A percentile compares a stretch with the other conserved stretches of the same genome.
Conservation (phyloP, 2,888 invertebrate genomes). For the Callosobruchus maculatus region DNA sequence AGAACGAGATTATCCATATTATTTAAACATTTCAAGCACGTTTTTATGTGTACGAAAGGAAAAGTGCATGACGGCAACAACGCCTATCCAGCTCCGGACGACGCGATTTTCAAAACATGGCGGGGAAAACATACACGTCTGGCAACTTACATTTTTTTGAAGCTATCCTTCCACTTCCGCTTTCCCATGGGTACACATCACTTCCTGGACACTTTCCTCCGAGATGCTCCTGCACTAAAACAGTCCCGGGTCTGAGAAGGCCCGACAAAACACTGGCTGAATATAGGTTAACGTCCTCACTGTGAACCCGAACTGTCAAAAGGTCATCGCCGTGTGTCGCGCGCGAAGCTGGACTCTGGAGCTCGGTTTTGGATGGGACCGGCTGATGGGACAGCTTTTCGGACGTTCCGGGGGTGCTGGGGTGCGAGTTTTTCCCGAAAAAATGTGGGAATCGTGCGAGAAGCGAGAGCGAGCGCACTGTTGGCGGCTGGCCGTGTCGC, state of each 20-base stretch:
- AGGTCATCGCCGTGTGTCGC: not conserved
- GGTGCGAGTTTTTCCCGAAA: not conserved
- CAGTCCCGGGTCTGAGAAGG: not conserved
- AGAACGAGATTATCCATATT: not conserved
- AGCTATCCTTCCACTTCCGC: not conserved
- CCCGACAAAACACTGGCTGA: not conserved
- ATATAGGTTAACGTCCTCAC: not conserved
- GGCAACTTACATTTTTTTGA: not conserved
- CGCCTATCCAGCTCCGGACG: not conserved
- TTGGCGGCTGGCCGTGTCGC: not conserved
- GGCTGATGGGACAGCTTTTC: not conserved
- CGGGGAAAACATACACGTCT: not conserved
- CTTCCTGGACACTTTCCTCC: not conserved
- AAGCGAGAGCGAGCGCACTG: not conserved
- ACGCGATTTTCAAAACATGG: not conserved
- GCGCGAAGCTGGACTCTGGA: not conserved
- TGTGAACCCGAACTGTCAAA: not conserved
- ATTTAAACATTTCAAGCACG: not conserved
- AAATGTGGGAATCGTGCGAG: not conserved
- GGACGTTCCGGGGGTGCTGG: not conserved
- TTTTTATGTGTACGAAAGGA: not conserved
- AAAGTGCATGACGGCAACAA: not conserved
- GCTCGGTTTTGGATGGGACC: not conserved
- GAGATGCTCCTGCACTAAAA: not conserved
- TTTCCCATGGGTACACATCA: not conserved